Evolutionary conservation across 2,888 invertebrate genomes (phyloP).

Genomic region (Erpobdella octoculata): DNA sequence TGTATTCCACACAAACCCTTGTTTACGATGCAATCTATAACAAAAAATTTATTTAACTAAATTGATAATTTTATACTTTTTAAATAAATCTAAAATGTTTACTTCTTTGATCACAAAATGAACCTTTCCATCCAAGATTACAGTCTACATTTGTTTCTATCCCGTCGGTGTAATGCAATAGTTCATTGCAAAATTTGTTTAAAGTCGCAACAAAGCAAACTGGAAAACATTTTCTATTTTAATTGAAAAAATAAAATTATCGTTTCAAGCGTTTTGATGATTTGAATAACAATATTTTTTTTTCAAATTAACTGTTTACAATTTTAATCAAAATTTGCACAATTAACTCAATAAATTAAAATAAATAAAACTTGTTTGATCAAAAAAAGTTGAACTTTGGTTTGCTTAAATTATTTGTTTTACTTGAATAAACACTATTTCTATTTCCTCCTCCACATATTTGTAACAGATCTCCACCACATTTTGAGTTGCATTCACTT

Average conservation of each 20-base stretch:
- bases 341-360: too few species aligned
- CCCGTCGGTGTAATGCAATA: not conserved
- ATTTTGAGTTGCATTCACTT: not conserved
- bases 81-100: not conserved
- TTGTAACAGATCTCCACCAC: not conserved
- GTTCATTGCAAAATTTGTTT: not conserved
- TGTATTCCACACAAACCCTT: not conserved
- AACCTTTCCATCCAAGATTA: not conserved
- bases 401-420: not conserved
- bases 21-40: not conserved
- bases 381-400: not conserved
- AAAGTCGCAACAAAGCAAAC: not conserved
- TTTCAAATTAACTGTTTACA: too few species aligned
- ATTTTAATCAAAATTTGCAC: too few species aligned
- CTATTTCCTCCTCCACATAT: not conserved
- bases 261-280: not conserved
- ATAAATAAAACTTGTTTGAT: not conserved
- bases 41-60: not conserved
- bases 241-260: not conserved
- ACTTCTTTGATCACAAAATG: not conserved
- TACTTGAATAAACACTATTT: constrained; percentile 8
- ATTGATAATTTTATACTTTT: not conserved
- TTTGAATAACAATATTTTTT: too few species aligned
- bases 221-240: not conserved
- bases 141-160: not conserved